Evolutionary conservation across 2,888 invertebrate species (phyloP).

Genomic region (Dexiosoma caninum): DNA sequence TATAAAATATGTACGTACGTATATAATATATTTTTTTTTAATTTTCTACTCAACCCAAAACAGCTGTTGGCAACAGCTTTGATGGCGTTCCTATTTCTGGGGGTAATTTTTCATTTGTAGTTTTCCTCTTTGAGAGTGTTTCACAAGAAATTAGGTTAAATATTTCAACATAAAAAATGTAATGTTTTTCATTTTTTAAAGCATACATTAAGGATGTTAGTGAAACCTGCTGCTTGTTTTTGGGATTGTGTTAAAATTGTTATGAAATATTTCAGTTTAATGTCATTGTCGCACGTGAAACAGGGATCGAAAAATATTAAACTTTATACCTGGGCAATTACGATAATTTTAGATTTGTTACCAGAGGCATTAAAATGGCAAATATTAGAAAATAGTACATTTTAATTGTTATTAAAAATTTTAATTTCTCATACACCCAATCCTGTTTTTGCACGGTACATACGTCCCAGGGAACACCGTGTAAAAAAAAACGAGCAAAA

Average conservation of each 20-base stretch:
- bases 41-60: not conserved
- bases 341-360: too few species aligned
- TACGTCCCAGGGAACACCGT: too few species aligned
- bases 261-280: not conserved
- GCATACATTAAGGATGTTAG: conserved; percentile 21
- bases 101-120: conserved; percentile 36
- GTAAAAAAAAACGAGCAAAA: too few species aligned
- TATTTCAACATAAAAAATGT: not conserved
- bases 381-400: too few species aligned
- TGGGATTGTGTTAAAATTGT: not conserved
- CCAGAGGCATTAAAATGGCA: too few species aligned
- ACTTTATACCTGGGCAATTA: too few species aligned
- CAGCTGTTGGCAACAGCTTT: conserved; percentile 15
- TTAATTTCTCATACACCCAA: too few species aligned
- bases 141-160: not conserved
- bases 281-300: too few species aligned
- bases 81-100: not conserved
- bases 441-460: too few species aligned
- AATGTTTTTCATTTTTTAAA: not conserved
- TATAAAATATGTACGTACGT: too few species aligned
- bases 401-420: too few species aligned
- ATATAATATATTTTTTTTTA: not conserved
- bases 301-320: too few species aligned
- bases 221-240: not conserved
- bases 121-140: conserved; percentile 11